phyloP scores from a whole-genome alignment of 2,113 vertebrate genomes.

The Rutilus rutilus region DNA sequence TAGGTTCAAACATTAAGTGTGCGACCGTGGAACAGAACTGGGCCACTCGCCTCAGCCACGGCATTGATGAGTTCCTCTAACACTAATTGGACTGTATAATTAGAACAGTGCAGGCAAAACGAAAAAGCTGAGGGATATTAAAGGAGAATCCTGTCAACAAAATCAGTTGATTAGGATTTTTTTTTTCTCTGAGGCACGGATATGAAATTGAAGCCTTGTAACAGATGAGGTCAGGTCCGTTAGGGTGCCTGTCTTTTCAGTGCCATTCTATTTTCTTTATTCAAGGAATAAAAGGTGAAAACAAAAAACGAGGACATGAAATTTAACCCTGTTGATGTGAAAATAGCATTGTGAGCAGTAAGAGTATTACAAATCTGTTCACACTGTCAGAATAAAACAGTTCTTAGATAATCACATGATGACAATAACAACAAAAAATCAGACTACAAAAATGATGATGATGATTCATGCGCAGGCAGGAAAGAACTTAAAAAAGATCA shows the following conservation, averaged over 20 bases:
- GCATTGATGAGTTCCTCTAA: neutral
- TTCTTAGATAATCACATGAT: neutral
- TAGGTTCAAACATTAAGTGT: neutral
- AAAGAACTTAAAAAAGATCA: neutral
- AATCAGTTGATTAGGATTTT: conserved; percentile 1
- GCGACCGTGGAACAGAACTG: neutral
- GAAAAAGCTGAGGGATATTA: conserved; percentile 16
- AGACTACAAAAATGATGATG: neutral
- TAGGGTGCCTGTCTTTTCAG: neutral
- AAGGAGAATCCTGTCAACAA: conserved; percentile 13
- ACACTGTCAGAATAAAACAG: conserved; percentile 7
- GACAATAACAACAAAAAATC: neutral
- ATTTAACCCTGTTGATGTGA: conserved; percentile 16
- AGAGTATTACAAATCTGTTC: neutral
- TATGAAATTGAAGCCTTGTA: neutral
- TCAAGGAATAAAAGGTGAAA: neutral
- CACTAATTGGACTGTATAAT: conserved; percentile 25
- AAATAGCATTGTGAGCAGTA: neutral
- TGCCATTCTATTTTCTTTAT: neutral
- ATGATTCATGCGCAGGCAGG: too few relatives aligned
- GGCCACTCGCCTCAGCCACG: neutral
- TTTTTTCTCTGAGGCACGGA: neutral
- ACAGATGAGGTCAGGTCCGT: neutral
- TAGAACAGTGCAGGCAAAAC: neutral
- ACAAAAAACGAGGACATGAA: neutral